Evolutionary conservation across 2,113 vertebrate genomes (phyloP).

Genomic region (Heptranchias perlo): DNA sequence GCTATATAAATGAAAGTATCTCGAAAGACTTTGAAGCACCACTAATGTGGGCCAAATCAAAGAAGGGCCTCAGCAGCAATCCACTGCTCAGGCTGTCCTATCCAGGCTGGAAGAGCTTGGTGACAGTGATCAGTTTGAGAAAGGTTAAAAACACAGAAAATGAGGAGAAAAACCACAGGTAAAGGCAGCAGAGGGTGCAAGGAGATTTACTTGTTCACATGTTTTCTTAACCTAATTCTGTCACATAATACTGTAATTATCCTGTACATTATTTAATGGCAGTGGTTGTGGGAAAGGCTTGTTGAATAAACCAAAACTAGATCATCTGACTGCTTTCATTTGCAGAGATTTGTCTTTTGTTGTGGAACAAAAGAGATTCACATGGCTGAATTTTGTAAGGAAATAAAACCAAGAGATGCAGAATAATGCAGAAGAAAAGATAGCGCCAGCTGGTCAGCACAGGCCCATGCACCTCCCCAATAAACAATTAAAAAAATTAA

Average conservation of each 20-base stretch:
- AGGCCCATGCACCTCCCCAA: neutral
- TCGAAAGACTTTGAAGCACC: neutral
- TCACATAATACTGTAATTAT: slow-evolving; percentile 26
- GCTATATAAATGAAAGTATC: neutral
- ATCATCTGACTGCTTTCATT: slow-evolving; percentile 27
- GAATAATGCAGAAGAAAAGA: neutral
- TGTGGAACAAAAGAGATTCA: neutral
- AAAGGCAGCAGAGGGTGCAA: neutral
- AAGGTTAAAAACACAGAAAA: neutral
- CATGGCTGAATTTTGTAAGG: neutral
- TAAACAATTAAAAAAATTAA: neutral
- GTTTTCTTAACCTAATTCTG: slow-evolving; percentile 1
- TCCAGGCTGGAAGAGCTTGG: neutral
- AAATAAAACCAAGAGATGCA: neutral
- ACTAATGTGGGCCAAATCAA: neutral
- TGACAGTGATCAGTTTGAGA: neutral
- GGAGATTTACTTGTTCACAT: neutral
- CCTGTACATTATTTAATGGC: neutral
- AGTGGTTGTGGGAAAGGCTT: neutral
- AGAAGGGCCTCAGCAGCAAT: neutral
- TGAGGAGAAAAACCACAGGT: neutral
- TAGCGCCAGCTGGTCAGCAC: neutral
- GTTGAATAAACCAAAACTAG: neutral
- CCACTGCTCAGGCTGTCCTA: neutral
- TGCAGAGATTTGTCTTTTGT: slow-evolving; percentile 22